A percentile compares a stretch with the other conserved stretches of the same genome.
Evolutionary conservation across 2,797 vertebrate species (phyloP).

Genomic region (Gobio occitaniae): DNA sequence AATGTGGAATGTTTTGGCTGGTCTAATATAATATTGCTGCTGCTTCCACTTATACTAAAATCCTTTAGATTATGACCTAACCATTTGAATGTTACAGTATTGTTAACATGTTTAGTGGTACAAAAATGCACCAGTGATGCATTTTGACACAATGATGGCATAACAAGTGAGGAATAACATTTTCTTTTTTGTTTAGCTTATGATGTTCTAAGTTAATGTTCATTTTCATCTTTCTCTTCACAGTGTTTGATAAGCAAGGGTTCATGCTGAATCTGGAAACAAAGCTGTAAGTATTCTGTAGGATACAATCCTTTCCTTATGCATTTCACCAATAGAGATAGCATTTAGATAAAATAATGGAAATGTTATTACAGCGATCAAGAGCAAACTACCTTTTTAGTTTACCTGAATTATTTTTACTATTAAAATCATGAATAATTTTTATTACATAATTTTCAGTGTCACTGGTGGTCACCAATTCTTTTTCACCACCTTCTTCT

Average conservation of each 20-base stretch:
- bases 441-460: not conserved
- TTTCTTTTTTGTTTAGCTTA: not conserved
- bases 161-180: not conserved
- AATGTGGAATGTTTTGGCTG: constrained; percentile 35
- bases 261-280: constrained; percentile 88
- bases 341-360: not conserved
- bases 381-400: not conserved
- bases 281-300: constrained; percentile 83
- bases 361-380: not conserved
- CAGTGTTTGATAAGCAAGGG: constrained; percentile 90
- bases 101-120: not conserved
- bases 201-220: not conserved
- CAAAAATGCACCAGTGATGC: constrained; percentile 26
- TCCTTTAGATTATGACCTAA: constrained; percentile 21
- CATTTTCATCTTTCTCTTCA: constrained; percentile 39
- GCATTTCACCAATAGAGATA: not conserved
- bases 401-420: not conserved
- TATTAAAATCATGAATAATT: not conserved
- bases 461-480: not conserved
- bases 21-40: constrained; percentile 30
- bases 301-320: not conserved
- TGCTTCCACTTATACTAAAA: constrained; percentile 21
- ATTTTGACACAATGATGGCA: constrained; percentile 27
- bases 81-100: not conserved
- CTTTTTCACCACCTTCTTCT: not conserved